These are phyloP conservation scores for Melanotus villosus DNA, from an alignment of 2,888 invertebrate species.

Conservation along the genomic window DNA sequence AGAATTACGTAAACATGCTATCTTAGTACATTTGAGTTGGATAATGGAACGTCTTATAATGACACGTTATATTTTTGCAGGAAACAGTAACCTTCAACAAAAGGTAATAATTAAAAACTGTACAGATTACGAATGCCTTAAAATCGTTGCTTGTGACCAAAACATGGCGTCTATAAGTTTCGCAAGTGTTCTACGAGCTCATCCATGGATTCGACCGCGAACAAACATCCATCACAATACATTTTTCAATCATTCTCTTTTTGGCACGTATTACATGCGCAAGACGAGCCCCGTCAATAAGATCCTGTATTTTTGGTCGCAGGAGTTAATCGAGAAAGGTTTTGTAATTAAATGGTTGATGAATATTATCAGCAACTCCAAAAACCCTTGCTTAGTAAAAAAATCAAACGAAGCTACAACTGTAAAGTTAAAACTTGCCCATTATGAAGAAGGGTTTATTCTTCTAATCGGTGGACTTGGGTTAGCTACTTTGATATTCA, in stretches of 20 bases:
- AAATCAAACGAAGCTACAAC: not conserved
- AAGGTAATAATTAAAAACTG: not conserved
- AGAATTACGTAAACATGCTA: too few species aligned
- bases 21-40: too few species aligned
- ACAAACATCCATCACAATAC: conserved; percentile 28
- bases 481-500: conserved; percentile 32
- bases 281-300: conserved; percentile 43
- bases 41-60: too few species aligned
- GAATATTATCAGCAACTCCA: conserved; percentile 39
- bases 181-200: conserved; percentile 38
- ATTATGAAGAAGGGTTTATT: conserved; percentile 51
- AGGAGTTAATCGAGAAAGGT: conserved; percentile 52
- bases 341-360: conserved; percentile 51
- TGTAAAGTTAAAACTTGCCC: conserved; percentile 40
- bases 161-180: conserved; percentile 4
- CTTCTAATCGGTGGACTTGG: conserved; percentile 45
- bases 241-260: conserved; percentile 36
- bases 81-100: too few species aligned
- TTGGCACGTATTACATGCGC: conserved; percentile 49
- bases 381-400: conserved; percentile 14
- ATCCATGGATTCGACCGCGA: conserved; percentile 34
- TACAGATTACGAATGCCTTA: conserved; percentile 35
- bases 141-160: conserved; percentile 23
- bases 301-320: conserved; percentile 49
- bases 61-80: too few species aligned